Base-by-base conservation (phyloP, 2,113 vertebrate genomes). In the Alligator sinensis region DNA sequence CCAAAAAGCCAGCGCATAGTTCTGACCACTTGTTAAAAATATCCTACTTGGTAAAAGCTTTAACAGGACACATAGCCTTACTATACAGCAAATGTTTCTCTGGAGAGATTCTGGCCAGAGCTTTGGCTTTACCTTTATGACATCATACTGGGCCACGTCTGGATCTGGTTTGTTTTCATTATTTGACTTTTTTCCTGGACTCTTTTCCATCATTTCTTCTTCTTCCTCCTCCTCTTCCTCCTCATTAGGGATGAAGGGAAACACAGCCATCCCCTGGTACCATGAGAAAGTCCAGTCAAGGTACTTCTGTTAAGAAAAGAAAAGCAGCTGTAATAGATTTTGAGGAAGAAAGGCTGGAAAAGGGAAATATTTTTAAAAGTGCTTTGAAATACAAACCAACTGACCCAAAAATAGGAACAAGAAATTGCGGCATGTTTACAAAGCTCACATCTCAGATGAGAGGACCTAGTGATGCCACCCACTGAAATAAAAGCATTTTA, bases 251-350 rank as follows among this genome's bases (percentile, higher is more conserved):
- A 98, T 96, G 89, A 99, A 97, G 7, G 99, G 98, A 84, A 99
- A 99, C 8, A 94, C 79, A 64, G 97, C 96, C 88, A 98, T 97
- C 17, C 99, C 99, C 1, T 97, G 97, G 84, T 99, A 98, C 99
- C 99, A 99, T 24, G 98, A 98, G 96, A 99, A 99, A 47, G 98
- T 98, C 88, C 87, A 97, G 92, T 99, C 99, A 2, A 99, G 97
- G 74, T 98, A 98, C 78, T 99, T 98, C 99, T 99, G 60, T 5
- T 85, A 86, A 24, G 38, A 87, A 11, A 72, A 2, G 54, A 80
- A 77, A 90, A 88, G 14, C 34, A 91, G 3, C 30, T 6, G 38
- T 47, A 77, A 54, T 59, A 74, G 72, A 60, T 60, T 75, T n/a
- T 85, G 66, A 64, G 13, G 17, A 78, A 92, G 3, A 34, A 66